Percentiles rank a stretch among this genome's conserved stretches.
These are phyloP conservation scores for Hesperia comma DNA, from an alignment of 2,888 invertebrate genomes.

Conservation along the genomic window DNA sequence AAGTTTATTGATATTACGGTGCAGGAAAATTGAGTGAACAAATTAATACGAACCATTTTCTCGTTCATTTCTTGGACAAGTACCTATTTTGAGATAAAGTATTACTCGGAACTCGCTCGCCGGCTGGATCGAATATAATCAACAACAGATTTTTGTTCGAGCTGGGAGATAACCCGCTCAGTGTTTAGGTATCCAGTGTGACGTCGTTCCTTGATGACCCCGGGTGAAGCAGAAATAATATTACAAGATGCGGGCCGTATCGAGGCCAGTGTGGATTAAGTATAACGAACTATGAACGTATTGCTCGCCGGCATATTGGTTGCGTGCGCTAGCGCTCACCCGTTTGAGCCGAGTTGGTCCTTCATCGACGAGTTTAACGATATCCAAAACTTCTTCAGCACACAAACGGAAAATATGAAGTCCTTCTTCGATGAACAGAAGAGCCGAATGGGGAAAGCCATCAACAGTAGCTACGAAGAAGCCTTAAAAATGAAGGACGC, in stretches of 20 bases:
- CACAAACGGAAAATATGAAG: conserved; percentile 52
- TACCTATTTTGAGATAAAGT: no score
- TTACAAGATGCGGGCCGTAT: conserved; percentile 43
- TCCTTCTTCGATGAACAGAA: conserved; percentile 54
- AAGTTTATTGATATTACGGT: no score
- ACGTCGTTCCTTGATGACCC: conserved; percentile 53
- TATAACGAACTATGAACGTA: conserved; percentile 49
- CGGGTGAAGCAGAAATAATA: conserved; percentile 51
- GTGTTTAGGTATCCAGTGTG: conserved; percentile 36
- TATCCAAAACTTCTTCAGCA: conserved; percentile 43
- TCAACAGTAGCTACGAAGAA: conserved; percentile 52
- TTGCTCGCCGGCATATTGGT: conserved; percentile 37
- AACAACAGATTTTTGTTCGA: conserved; percentile 15
- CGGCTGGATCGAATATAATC: conserved; percentile 5
- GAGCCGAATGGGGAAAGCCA: conserved; percentile 47
- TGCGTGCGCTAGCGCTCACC: conserved; percentile 36
- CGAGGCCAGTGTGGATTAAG: conserved; percentile 47
- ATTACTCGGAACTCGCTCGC: neutral
- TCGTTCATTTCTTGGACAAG: no score
- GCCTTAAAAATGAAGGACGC: conserved; percentile 56
- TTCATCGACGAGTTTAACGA: conserved; percentile 30
- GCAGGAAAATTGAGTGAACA: no score
- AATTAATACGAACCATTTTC: no score
- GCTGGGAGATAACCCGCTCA: conserved; percentile 3
- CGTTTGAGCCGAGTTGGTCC: conserved; percentile 31